Base-by-base conservation (phyloP, 2,888 invertebrate genomes). In the Hoplodrina ambigua region DNA sequence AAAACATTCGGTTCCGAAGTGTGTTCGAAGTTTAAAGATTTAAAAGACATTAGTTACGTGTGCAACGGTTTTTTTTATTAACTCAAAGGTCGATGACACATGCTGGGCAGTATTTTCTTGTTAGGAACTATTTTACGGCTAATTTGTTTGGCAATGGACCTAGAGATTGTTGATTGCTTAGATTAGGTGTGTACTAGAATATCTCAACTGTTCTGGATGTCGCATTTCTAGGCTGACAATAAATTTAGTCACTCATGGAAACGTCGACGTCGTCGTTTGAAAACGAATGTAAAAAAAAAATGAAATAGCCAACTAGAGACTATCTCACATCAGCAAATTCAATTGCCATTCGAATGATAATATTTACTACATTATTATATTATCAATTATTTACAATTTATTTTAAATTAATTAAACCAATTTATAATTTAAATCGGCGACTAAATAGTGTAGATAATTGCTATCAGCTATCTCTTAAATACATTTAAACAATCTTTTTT, bases 31-130 rank as follows among this genome's bases (percentile, higher is more conserved):
- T 75, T 71, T 73, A 46, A 69, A 72, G 49, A 75, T 81, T 81
- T 71, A 71, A 76, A 80, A 25, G 72, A 61, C 69, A 73, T 69
- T 88, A 68, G 88, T 88, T 88, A 84, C 88, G 89, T 88, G 88
- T 85, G 89, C 88, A 88, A 67, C 33, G 46, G 17, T 30, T 62
- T 74, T 78, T 74, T 75, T 66, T 73, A 64, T 69, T 72, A 50
- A n/a, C 25, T 0, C 17, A 64, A 44, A 76, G 80, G 78, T 83
- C 81, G 73, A 63, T 81, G 84, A 80, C 82, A 78, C 66, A 46
- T 41, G 20, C 17, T n/a, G 19, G 13, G n/a, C 37, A 54, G 19
- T 46, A 64, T 77, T 65, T 64, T 66, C 52, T 69, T 20, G 62
- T 60, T 69, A 72, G 63, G 82, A 49, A 55, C n/a, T 46, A 70